These are phyloP conservation scores for Acanthacorydalis orientalis DNA, from an alignment of 2,888 invertebrate species.

Conservation along the genomic window DNA sequence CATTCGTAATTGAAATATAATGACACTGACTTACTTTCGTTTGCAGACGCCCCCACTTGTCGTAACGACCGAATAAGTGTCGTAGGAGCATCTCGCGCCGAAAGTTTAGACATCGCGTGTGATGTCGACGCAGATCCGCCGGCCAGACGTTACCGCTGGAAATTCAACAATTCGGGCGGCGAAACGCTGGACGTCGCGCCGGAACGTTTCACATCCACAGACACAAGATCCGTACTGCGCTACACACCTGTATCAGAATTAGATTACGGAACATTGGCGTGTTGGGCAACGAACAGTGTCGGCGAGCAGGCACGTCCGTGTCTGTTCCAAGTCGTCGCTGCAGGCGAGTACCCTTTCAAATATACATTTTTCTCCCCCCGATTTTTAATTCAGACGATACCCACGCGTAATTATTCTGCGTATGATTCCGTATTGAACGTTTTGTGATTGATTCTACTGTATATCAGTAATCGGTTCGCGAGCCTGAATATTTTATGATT, in stretches of 20 bases:
- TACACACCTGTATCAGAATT: constrained; percentile 42
- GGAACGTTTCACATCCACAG: constrained; percentile 57
- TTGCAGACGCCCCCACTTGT: constrained; percentile 70
- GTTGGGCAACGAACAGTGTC: constrained; percentile 71
- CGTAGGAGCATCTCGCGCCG: constrained; percentile 77
- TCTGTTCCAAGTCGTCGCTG: constrained; percentile 76
- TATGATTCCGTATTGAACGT: no score
- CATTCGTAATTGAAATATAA: no score
- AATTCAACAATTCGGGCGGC: constrained; percentile 86
- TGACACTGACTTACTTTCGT: constrained; percentile 5
- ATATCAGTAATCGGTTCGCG: no score
- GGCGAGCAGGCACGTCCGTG: constrained; percentile 71
- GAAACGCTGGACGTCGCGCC: constrained; percentile 71
- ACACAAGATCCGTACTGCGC: constrained; percentile 52
- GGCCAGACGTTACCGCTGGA: constrained; percentile 80
- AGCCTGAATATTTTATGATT: no score
- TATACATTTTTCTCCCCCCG: no score
- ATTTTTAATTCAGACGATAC: no score
- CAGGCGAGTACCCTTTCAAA: constrained; percentile 35
- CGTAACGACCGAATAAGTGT: constrained; percentile 57
- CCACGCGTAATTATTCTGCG: no score
- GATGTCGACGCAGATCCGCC: constrained; percentile 86
- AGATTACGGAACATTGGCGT: constrained; percentile 79
- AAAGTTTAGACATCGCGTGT: constrained; percentile 72
- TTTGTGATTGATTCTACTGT: no score